These are phyloP conservation scores for Grammomys dolichurus DNA, from an alignment of 2,113 vertebrate species.

Conservation along the genomic window DNA sequence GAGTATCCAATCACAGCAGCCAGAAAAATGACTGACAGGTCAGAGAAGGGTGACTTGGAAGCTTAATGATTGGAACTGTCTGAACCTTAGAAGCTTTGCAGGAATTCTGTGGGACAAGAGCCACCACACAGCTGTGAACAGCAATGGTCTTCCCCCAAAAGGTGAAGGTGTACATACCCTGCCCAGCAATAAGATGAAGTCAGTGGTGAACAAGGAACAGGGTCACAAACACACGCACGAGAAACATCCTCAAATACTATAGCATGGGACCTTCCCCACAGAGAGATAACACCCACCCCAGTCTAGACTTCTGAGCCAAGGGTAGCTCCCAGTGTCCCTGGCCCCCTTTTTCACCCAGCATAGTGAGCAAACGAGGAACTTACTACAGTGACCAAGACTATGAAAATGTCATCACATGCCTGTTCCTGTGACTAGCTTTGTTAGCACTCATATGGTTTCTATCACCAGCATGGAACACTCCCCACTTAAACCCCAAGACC, in stretches of 20 bases:
- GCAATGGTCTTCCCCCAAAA: neutral
- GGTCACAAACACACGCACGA: neutral
- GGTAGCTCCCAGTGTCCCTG: neutral
- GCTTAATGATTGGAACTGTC: neutral
- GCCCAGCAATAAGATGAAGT: neutral
- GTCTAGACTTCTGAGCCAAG: neutral
- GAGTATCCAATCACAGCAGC: neutral
- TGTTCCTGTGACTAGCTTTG: neutral
- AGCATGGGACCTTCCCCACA: neutral
- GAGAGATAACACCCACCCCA: neutral
- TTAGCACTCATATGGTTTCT: neutral
- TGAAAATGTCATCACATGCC: neutral
- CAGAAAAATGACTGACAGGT: neutral
- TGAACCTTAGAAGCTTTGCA: neutral
- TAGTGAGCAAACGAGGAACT: neutral
- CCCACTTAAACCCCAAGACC: neutral
- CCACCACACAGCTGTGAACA: neutral
- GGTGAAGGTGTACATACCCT: neutral
- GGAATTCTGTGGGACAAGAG: neutral
- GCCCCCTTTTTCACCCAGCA: neutral
- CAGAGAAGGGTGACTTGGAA: neutral
- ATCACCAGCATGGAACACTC: neutral
- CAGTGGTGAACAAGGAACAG: neutral
- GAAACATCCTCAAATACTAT: neutral
- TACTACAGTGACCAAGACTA: neutral